A percentile compares a stretch with the other conserved stretches of the same genome.
These are phyloP conservation scores for Phainopepla nitens DNA, from an alignment of 2,113 vertebrate genomes.

Conservation along the genomic window DNA sequence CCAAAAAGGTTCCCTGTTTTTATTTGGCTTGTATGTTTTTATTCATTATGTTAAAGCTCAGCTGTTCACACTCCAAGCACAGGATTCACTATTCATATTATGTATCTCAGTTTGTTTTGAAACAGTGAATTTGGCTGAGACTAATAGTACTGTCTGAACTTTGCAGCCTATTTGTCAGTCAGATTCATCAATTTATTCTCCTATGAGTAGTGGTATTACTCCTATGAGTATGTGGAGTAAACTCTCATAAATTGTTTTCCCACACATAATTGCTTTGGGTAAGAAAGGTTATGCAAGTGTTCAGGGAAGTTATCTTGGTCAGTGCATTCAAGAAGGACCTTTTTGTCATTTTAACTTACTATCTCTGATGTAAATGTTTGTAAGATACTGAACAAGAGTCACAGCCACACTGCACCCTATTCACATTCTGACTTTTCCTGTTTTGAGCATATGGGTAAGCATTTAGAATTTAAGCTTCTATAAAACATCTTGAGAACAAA, in stretches of 20 bases:
- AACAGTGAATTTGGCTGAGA: background rate
- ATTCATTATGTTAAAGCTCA: background rate
- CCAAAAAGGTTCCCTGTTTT: background rate
- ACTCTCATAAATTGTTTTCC: background rate
- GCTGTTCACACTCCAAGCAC: background rate
- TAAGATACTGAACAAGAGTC: background rate
- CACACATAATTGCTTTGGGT: background rate
- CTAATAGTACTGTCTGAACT: background rate
- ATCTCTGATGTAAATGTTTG: background rate
- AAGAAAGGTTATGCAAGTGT: background rate
- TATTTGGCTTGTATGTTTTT: background rate
- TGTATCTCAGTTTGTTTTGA: background rate
- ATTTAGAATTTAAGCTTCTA: background rate
- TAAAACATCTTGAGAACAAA: background rate
- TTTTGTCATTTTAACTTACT: background rate
- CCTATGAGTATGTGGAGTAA: background rate
- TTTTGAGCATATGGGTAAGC: background rate
- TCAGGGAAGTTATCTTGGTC: background rate
- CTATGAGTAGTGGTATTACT: background rate
- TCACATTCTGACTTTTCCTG: background rate
- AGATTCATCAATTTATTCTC: background rate
- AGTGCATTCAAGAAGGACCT: background rate
- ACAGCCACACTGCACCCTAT: background rate
- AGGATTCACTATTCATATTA: background rate
- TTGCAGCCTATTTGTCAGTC: background rate